Conservation (phyloP, 35 echinoderm and acorn worm genomes). For the Stichopus chloronotus region DNA sequence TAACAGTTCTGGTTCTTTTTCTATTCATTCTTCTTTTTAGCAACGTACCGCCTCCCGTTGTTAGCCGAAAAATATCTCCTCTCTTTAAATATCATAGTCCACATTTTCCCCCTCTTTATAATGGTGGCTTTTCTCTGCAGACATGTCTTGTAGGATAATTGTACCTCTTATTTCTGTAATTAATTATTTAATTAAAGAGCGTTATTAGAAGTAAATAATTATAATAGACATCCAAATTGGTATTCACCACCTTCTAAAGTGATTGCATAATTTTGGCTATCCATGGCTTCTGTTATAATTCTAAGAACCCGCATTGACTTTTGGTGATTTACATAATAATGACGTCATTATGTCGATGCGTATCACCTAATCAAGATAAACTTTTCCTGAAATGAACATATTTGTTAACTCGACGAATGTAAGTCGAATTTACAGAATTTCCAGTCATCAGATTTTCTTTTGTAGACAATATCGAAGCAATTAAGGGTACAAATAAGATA, state of each 20-base stretch:
- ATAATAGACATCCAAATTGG: neutral
- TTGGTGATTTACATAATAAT: no score
- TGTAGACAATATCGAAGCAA: no score
- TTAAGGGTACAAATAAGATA: no score
- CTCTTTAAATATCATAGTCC: neutral
- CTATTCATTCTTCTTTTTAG: neutral
- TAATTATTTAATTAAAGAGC: neutral
- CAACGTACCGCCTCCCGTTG: neutral
- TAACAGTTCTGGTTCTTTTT: constrained; percentile 7
- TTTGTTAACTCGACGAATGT: no score
- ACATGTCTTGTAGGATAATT: neutral
- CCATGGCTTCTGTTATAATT: neutral
- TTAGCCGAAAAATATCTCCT: neutral
- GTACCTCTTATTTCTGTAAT: neutral
- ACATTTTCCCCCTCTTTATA: neutral
- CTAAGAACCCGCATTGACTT: neutral
- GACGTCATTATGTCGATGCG: no score
- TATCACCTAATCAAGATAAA: no score
- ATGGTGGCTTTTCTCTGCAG: neutral
- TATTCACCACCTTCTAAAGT: neutral
- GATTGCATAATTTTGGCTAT: neutral
- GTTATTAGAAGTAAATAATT: constrained; percentile 6
- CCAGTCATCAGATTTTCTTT: no score
- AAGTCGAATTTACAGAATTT: no score
- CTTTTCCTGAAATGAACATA: no score